Evolutionary conservation across 2,797 vertebrate species (phyloP).

Genomic region (Discoglossus pictus): DNA sequence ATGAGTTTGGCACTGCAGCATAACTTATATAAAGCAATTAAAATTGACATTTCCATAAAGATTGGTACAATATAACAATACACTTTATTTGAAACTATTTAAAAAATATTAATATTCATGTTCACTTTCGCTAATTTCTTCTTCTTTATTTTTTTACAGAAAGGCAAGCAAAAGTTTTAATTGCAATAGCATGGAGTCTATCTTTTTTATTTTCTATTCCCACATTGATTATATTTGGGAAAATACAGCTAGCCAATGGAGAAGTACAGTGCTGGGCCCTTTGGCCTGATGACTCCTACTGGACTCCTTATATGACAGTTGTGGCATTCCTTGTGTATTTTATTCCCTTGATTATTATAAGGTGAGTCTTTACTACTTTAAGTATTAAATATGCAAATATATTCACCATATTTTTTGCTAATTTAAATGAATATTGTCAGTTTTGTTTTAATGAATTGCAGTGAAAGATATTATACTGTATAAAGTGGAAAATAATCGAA

Average conservation of each 20-base stretch:
- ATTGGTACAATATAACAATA: constrained; percentile 37
- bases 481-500: no score
- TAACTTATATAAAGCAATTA: no score
- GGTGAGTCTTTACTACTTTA: constrained; percentile 59
- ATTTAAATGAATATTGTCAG: no score
- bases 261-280: constrained; percentile 76
- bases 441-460: no score
- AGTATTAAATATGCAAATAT: rapidly evolving
- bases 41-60: no score
- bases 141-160: constrained; percentile 63
- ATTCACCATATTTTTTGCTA: no score
- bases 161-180: constrained; percentile 72
- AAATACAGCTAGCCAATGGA: constrained; percentile 68
- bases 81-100: constrained; percentile 32
- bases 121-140: neutral
- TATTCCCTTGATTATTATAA: constrained; percentile 75
- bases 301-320: constrained; percentile 74
- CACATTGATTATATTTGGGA: constrained; percentile 75
- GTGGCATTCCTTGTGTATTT: constrained; percentile 77
- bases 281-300: constrained; percentile 77
- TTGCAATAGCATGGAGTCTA: constrained; percentile 69
- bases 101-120: no score
- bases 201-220: constrained; percentile 76
- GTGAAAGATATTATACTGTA: no score
- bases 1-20: no score